These are phyloP conservation scores for Musca vetustissima DNA, from an alignment of 1,140 invertebrate genomes.

Conservation along the genomic window DNA sequence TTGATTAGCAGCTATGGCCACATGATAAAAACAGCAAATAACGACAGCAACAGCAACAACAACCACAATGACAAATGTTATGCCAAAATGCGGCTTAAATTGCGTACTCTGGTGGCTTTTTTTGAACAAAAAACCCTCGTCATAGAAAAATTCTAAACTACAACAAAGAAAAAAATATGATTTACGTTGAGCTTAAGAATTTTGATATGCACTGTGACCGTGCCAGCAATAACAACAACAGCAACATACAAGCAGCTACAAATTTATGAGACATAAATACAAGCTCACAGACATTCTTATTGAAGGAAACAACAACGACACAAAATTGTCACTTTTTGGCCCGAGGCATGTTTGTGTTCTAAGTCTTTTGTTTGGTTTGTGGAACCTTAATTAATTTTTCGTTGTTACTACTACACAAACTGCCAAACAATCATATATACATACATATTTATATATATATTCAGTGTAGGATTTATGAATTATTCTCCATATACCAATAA, in stretches of 20 bases:
- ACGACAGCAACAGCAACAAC: not conserved
- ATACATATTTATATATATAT: too few relatives aligned
- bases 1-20: conserved; percentile 20
- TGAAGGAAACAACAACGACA: not conserved
- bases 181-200: conserved; percentile 8
- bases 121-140: too few relatives aligned
- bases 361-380: conserved; percentile 7
- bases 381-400: too few relatives aligned
- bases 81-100: conserved; percentile 2
- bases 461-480: too few relatives aligned
- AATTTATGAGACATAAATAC: conserved; percentile 12
- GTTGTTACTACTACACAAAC: too few relatives aligned
- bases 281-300: too few relatives aligned
- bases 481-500: too few relatives aligned
- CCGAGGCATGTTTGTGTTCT: not conserved
- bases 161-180: conserved; percentile 6
- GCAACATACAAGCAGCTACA: not conserved
- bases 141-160: not conserved
- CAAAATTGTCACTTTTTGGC: not conserved
- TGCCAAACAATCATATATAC: too few relatives aligned
- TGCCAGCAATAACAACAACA: not conserved
- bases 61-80: not conserved
- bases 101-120: conserved; percentile 6
- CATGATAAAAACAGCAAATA: not conserved
- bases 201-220: not conserved